Conservation (phyloP, 2,113 vertebrate genomes). For the Zosterops hypoxanthus region DNA sequence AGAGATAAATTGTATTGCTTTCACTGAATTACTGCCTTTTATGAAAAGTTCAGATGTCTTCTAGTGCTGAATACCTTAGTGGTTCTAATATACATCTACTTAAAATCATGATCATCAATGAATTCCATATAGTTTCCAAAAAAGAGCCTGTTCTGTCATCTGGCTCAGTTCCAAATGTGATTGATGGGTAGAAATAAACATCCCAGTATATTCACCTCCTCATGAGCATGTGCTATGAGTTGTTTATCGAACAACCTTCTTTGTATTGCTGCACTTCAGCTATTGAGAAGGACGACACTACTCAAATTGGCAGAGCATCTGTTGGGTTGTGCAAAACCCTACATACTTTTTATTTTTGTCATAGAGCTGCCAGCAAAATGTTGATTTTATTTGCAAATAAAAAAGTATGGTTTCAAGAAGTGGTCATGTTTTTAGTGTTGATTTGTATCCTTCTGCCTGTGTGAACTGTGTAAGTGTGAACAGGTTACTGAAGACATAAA, state of each 20-base stretch:
- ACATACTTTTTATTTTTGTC: conserved; percentile 45
- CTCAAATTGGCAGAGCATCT: conserved; percentile 31
- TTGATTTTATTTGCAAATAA: background rate
- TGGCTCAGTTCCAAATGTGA: background rate
- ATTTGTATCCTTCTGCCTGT: background rate
- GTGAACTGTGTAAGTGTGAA: background rate
- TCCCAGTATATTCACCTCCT: background rate
- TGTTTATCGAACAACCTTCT: background rate
- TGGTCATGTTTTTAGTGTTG: background rate
- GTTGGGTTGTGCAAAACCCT: background rate
- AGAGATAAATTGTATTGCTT: background rate
- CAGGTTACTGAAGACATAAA: background rate
- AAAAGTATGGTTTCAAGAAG: background rate
- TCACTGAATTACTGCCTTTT: background rate
- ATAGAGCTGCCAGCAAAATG: background rate
- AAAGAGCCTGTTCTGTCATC: background rate
- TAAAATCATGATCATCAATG: background rate
- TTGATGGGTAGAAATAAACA: background rate
- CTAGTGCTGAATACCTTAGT: background rate
- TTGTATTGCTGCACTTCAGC: background rate
- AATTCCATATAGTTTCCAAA: background rate
- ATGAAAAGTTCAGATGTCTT: background rate
- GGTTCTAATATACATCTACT: background rate
- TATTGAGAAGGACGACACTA: background rate
- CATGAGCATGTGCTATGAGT: background rate